phyloP scores from a whole-genome alignment of 2,888 invertebrate species.

The Eristalis intricaria region DNA sequence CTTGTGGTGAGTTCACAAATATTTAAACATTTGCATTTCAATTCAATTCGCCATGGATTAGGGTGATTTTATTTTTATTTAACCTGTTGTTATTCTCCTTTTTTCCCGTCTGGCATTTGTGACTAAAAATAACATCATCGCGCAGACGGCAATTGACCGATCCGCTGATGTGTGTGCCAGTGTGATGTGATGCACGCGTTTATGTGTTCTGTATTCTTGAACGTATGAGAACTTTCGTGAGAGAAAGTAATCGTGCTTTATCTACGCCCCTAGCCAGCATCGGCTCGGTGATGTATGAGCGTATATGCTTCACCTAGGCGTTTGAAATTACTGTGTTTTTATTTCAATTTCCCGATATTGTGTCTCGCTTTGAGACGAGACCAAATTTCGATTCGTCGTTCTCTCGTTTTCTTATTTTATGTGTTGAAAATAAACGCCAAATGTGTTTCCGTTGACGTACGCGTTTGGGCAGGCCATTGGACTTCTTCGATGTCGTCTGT shows the following conservation, averaged over 20 bases:
- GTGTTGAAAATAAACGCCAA: constrained; percentile 65
- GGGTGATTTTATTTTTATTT: constrained; percentile 11
- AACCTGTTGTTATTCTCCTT: background rate
- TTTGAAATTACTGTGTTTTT: constrained; percentile 2
- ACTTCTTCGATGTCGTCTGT: constrained; percentile 69
- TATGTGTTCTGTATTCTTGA: background rate
- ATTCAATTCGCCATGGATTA: background rate
- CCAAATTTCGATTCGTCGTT: constrained; percentile 12
- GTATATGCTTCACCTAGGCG: constrained; percentile 13
- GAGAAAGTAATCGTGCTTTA: constrained; percentile 40
- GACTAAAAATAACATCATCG: constrained; percentile 35
- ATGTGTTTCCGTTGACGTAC: constrained; percentile 70
- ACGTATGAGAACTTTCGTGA: constrained; percentile 4
- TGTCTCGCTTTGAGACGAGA: background rate
- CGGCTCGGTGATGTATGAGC: background rate
- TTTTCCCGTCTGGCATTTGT: constrained; percentile 52
- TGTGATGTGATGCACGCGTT: constrained; percentile 2
- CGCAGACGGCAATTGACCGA: constrained; percentile 63
- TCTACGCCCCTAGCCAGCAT: background rate
- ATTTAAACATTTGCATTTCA: background rate
- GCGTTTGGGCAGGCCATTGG: constrained; percentile 65
- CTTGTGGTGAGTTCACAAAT: constrained; percentile 86
- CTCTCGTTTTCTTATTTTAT: constrained; percentile 11
- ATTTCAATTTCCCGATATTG: constrained; percentile 14
- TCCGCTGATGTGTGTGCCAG: constrained; percentile 20